Conservation (phyloP, 2,888 invertebrate species). For the Lithophane semibrunnea region DNA sequence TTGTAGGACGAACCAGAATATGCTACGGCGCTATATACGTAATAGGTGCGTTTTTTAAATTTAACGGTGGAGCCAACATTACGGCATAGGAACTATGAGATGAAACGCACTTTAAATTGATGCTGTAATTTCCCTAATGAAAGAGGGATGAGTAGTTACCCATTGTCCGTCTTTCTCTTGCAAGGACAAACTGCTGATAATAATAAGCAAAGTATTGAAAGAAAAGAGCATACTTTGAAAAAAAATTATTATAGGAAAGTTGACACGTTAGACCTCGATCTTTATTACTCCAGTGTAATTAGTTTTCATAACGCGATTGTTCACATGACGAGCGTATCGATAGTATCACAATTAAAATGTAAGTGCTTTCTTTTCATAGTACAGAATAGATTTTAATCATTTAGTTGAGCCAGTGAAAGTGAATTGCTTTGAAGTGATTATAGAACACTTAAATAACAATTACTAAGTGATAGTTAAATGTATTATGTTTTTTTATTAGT, state of each 20-base stretch:
- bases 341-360: conserved; percentile 47
- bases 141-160: too few relatives aligned
- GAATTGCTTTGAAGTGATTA: conserved; percentile 34
- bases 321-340: conserved; percentile 22
- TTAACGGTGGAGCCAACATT: too few relatives aligned
- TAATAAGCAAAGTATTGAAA: not conserved
- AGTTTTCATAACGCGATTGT: conserved; percentile 38
- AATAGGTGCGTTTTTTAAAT: too few relatives aligned
- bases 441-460: not conserved
- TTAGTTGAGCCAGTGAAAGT: conserved; percentile 49
- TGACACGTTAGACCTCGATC: conserved; percentile 13
- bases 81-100: too few relatives aligned
- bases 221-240: too few relatives aligned
- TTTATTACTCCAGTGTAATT: conserved; percentile 35
- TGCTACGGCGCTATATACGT: too few relatives aligned
- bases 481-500: conserved; percentile 10
- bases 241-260: not conserved
- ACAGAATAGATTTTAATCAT: conserved; percentile 38
- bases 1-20: too few relatives aligned
- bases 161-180: not conserved
- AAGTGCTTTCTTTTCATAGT: conserved; percentile 43
- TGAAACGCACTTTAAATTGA: not conserved
- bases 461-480: conserved; percentile 3
- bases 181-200: not conserved
- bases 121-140: not conserved